These are phyloP conservation scores for Pectinophora gossypiella DNA, from an alignment of 1,140 invertebrate genomes.

Conservation along the genomic window DNA sequence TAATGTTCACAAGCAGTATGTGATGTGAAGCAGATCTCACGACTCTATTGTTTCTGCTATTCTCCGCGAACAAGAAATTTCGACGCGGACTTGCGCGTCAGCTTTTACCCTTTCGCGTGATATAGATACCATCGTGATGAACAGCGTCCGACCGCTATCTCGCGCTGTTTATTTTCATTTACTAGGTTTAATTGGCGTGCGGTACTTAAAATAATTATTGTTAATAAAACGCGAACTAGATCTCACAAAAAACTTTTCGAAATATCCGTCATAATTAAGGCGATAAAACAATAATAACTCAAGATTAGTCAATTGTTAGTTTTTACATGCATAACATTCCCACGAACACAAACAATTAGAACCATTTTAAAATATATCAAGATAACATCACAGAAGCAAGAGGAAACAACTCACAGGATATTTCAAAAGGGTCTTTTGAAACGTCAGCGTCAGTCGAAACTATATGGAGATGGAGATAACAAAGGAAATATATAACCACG, in stretches of 20 bases:
- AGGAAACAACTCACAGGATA: neutral
- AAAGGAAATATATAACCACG: no score
- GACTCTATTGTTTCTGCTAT: conserved; percentile 59
- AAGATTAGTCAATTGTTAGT: neutral
- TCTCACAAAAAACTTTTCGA: neutral
- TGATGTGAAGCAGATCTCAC: conserved; percentile 54
- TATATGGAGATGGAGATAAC: neutral
- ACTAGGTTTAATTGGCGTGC: neutral
- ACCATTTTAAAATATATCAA: neutral
- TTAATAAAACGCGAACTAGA: no score
- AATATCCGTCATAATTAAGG: neutral
- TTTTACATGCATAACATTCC: neutral
- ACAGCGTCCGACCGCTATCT: conserved; percentile 25
- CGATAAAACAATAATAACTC: neutral
- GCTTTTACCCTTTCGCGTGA: conserved; percentile 55
- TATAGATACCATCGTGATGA: conserved; percentile 35
- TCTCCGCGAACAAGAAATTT: conserved; percentile 51
- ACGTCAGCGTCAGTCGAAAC: neutral
- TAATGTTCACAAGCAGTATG: conserved; percentile 23
- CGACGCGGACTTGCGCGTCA: conserved; percentile 28
- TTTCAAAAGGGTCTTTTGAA: neutral
- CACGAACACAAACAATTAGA: neutral
- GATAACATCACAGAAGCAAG: neutral
- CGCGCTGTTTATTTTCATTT: neutral
- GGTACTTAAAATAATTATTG: neutral